Conservation (phyloP, 2,888 invertebrate species). For the Trypoxylon attenuatum region DNA sequence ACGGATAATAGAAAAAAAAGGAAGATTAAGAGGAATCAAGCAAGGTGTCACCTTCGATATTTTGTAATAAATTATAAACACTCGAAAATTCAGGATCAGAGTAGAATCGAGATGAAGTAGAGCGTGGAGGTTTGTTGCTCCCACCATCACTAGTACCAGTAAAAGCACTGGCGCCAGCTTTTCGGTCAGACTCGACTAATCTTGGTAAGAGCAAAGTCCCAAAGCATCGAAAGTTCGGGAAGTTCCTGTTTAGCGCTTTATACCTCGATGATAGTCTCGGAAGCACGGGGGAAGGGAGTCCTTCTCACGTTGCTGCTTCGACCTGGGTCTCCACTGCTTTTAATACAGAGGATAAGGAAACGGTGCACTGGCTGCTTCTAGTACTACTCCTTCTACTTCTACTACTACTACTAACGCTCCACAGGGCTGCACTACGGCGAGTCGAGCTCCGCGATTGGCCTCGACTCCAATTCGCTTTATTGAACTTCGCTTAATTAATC, state of each 20-base stretch:
- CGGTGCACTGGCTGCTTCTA: not conserved
- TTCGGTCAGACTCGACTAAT: conserved; percentile 39
- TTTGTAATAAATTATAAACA: conserved; percentile 61
- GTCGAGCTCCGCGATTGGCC: not conserved
- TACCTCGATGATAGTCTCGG: conserved; percentile 40
- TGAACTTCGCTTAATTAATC: conserved; percentile 27
- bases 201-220: conserved; percentile 56
- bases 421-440: too few relatives aligned
- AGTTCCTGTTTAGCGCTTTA: conserved; percentile 54
- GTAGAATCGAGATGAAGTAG: too few relatives aligned
- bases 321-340: conserved; percentile 25
- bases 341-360: conserved; percentile 38
- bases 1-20: too few relatives aligned
- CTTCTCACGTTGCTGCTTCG: not conserved
- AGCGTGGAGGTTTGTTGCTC: too few relatives aligned
- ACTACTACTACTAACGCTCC: too few relatives aligned
- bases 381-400: too few relatives aligned
- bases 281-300: too few relatives aligned
- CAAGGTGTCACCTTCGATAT: conserved; percentile 54
- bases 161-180: conserved; percentile 6
- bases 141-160: conserved; percentile 14
- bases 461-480: conserved; percentile 20
- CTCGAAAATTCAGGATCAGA: too few relatives aligned
- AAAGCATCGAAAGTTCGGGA: conserved; percentile 47
- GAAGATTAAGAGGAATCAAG: too few relatives aligned